These are phyloP conservation scores for Drosophila athabasca DNA, from an alignment of 1,140 invertebrate species.

Conservation along the genomic window DNA sequence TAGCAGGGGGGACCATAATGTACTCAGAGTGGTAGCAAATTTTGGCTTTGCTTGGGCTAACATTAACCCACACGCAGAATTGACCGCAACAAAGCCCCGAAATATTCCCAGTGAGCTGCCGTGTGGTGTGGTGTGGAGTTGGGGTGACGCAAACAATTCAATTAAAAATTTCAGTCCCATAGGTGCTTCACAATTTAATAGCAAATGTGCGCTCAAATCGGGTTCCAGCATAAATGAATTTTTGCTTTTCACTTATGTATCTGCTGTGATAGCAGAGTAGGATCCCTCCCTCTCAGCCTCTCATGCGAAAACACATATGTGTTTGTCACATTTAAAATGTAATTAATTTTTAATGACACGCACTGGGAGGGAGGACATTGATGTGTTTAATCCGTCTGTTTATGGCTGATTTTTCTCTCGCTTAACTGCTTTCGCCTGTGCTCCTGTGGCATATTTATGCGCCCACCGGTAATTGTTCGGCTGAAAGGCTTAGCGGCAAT, in stretches of 20 bases:
- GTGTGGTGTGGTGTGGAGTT: background rate
- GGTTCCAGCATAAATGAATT: constrained; percentile 52
- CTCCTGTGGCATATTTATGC: constrained; percentile 46
- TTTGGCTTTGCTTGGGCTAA: constrained; percentile 15
- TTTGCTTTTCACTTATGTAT: constrained; percentile 52
- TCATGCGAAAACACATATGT: constrained; percentile 27
- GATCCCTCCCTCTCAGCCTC: background rate
- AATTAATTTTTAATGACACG: constrained; percentile 68
- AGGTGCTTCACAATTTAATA: constrained; percentile 25
- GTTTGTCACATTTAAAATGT: constrained; percentile 60
- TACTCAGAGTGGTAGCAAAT: constrained; percentile 14
- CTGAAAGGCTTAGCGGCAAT: constrained; percentile 29
- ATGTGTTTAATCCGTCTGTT: constrained; percentile 33
- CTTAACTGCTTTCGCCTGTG: constrained; percentile 35
- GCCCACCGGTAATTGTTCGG: constrained; percentile 38
- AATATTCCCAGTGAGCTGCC: constrained; percentile 28
- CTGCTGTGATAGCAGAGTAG: constrained; percentile 8
- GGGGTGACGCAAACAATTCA: constrained; percentile 63
- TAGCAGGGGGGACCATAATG: background rate
- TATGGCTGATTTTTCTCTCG: constrained; percentile 37
- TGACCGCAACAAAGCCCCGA: constrained; percentile 55
- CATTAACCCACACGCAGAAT: constrained; percentile 31
- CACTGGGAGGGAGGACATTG: constrained; percentile 13
- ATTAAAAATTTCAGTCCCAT: constrained; percentile 50
- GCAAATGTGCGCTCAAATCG: constrained; percentile 41